phyloP scores from a whole-genome alignment of 2,113 vertebrate species.

The Dermatemys mawii region DNA sequence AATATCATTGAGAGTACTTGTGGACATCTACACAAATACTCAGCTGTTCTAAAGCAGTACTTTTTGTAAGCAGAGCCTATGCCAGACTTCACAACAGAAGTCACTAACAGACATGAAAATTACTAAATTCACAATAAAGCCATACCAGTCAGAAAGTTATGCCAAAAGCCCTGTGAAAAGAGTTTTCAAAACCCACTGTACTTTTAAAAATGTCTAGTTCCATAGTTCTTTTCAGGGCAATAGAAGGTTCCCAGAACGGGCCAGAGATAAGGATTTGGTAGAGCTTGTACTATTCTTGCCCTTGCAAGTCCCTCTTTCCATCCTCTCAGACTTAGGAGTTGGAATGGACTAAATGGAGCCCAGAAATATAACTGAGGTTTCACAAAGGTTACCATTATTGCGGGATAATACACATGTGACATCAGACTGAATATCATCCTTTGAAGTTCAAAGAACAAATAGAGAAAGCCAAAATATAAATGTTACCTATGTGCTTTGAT shows the following conservation, averaged over 20 bases:
- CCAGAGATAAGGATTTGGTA: not conserved
- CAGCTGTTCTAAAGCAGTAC: fast-evolving
- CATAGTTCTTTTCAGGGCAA: not conserved
- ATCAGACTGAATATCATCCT: constrained; percentile 26
- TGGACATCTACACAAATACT: not conserved
- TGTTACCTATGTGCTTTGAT: constrained; percentile 55
- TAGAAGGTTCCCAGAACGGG: not conserved
- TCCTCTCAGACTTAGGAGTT: not conserved
- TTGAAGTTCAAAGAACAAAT: constrained; percentile 74
- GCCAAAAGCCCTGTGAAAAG: fast-evolving
- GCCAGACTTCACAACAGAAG: not conserved
- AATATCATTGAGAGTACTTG: not conserved
- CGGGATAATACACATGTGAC: not conserved
- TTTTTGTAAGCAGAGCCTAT: not conserved
- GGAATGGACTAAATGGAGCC: fast-evolving
- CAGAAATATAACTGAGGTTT: not conserved
- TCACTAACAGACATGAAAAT: not conserved
- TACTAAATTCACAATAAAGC: not conserved
- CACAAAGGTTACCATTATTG: not conserved
- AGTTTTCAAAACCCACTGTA: not conserved
- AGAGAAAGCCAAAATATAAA: constrained; percentile 21
- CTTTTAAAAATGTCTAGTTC: not conserved
- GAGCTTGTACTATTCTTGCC: not conserved
- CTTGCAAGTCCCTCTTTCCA: not conserved
- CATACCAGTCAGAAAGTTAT: not conserved